Percentiles rank a stretch among this genome's conserved stretches.
These are phyloP conservation scores for Distichodus sexfasciatus DNA, from an alignment of 2,797 vertebrate genomes.

Conservation along the genomic window DNA sequence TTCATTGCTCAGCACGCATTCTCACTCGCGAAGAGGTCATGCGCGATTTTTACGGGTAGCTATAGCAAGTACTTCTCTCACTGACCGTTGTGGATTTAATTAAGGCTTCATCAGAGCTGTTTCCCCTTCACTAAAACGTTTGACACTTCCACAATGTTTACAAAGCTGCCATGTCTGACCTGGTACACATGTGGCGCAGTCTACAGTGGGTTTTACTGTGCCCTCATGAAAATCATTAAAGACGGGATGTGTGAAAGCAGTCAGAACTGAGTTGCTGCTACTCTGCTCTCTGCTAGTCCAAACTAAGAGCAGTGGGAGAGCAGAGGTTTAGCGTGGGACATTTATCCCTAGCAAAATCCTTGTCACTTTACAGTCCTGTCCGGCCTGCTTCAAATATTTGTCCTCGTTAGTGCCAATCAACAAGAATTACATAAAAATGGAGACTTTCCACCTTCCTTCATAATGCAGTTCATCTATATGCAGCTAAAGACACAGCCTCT, in stretches of 20 bases:
- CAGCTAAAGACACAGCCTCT: constrained; percentile 60
- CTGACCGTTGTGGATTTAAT: not conserved
- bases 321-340: not conserved
- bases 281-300: not conserved
- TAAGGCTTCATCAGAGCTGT: not conserved
- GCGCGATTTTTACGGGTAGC: constrained; percentile 61
- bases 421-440: constrained; percentile 52
- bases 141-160: constrained; percentile 1
- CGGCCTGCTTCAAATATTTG: not conserved
- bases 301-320: not conserved
- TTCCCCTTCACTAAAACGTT: not conserved
- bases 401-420: not conserved
- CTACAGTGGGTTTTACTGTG: not conserved
- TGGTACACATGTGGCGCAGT: not conserved
- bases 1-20: constrained; percentile 79
- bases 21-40: constrained; percentile 71
- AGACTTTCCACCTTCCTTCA: constrained; percentile 59
- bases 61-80: not conserved
- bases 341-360: not conserved
- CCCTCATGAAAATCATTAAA: not conserved
- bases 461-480: constrained; percentile 72
- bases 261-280: constrained; percentile 22
- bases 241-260: constrained; percentile 12
- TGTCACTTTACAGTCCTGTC: not conserved
- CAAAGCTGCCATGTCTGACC: not conserved